These are phyloP conservation scores for Sterrhoptilus dennistouni DNA, from an alignment of 2,113 vertebrate species.

Conservation along the genomic window DNA sequence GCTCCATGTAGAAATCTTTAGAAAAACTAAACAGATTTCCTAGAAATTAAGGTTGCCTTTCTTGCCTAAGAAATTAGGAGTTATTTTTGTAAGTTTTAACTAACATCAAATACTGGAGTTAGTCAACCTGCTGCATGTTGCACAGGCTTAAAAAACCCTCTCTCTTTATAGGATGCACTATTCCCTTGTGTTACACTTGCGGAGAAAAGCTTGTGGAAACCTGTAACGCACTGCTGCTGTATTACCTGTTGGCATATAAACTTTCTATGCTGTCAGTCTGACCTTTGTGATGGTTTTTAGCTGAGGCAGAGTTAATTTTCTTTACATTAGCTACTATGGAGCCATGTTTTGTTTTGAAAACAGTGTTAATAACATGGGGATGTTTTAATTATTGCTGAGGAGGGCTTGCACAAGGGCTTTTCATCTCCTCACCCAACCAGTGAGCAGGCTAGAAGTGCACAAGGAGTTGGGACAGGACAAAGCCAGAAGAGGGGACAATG, in stretches of 20 bases:
- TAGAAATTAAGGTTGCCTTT: not conserved
- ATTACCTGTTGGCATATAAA: not conserved
- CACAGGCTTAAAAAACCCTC: not conserved
- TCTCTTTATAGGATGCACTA: not conserved
- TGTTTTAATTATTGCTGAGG: not conserved
- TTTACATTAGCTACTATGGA: not conserved
- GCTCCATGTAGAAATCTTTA: not conserved
- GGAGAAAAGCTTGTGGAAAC: not conserved
- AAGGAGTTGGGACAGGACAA: not conserved
- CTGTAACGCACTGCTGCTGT: not conserved
- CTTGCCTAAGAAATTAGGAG: not conserved
- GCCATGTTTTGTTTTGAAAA: not conserved
- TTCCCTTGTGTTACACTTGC: not conserved
- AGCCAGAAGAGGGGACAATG: not conserved
- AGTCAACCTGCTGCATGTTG: not conserved
- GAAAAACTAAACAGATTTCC: not conserved
- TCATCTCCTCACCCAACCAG: no score
- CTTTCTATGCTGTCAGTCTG: not conserved
- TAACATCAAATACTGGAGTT: not conserved
- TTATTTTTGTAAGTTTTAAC: not conserved
- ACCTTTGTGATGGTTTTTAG: not conserved
- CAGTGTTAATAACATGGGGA: not conserved
- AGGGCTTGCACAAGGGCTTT: not conserved
- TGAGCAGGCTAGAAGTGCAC: not conserved
- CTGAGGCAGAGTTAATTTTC: not conserved